Percentiles rank a stretch among this genome's conserved stretches.
Evolutionary conservation across 2,888 invertebrate genomes (phyloP).

Genomic region (Neoaliturus tenellus): DNA sequence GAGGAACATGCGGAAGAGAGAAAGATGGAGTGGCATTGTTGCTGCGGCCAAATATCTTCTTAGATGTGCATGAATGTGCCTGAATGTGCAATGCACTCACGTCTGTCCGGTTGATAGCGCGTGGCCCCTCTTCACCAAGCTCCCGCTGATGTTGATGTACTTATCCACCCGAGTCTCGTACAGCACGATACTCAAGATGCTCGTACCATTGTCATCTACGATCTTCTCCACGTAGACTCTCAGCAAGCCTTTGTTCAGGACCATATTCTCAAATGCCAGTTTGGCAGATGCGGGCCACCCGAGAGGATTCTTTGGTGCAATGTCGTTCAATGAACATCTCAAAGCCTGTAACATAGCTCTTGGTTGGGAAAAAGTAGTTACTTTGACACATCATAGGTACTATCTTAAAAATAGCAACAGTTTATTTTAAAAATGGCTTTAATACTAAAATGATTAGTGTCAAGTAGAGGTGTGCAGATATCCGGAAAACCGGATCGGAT

Average conservation of each 20-base stretch:
- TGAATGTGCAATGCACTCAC: constrained; percentile 71
- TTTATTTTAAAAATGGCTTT: too few relatives aligned
- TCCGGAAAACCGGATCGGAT: too few relatives aligned
- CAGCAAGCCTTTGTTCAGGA: constrained; percentile 44
- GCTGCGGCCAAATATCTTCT: too few relatives aligned
- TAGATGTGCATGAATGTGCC: too few relatives aligned
- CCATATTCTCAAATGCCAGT: constrained; percentile 55
- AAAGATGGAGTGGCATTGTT: too few relatives aligned
- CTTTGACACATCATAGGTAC: too few relatives aligned
- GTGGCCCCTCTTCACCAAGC: constrained; percentile 73
- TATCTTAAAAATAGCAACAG: too few relatives aligned
- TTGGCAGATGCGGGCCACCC: constrained; percentile 71
- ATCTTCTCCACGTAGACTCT: constrained; percentile 21
- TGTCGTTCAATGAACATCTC: constrained; percentile 72
- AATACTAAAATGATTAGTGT: too few relatives aligned
- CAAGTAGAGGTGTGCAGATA: too few relatives aligned
- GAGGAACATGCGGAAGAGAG: too few relatives aligned
- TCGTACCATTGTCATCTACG: neutral
- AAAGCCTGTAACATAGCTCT: constrained; percentile 70
- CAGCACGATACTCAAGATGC: constrained; percentile 72
- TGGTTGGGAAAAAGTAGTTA: too few relatives aligned
- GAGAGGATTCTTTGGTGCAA: constrained; percentile 72
- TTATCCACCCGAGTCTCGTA: constrained; percentile 69
- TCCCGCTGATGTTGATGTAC: constrained; percentile 75
- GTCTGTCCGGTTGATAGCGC: constrained; percentile 74